phyloP scores from a whole-genome alignment of 2,797 vertebrate species.

The Onychomys torridus region DNA sequence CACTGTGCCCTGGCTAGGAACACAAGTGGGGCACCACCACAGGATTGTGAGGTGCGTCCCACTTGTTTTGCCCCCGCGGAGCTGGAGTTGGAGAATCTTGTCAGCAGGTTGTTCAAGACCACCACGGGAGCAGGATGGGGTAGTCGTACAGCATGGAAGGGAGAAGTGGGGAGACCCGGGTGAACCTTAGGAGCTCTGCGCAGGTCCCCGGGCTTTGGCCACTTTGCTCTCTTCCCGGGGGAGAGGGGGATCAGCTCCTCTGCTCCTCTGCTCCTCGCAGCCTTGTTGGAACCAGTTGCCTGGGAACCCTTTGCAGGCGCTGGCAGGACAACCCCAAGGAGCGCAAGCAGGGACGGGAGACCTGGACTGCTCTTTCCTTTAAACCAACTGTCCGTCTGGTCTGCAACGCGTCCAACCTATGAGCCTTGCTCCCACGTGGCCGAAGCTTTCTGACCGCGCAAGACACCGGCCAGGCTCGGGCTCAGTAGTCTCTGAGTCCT shows the following conservation, averaged over 20 bases:
- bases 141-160: too few species aligned
- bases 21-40: background rate
- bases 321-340: background rate
- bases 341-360: background rate
- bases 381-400: background rate
- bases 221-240: background rate
- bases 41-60: too few species aligned
- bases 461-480: background rate
- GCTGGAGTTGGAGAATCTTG: background rate
- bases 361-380: background rate
- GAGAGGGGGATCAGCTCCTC: background rate
- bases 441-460: background rate
- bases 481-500: background rate
- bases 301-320: background rate
- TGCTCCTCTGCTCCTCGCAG: background rate
- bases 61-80: background rate
- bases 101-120: background rate
- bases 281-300: background rate
- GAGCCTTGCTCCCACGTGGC: background rate
- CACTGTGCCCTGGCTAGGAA: accelerated
- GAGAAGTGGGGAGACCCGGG: accelerated
- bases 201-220: background rate
- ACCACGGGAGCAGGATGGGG: background rate
- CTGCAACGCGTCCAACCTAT: background rate
- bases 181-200: background rate